phyloP scores from a whole-genome alignment of 2,888 invertebrate genomes.

The Agrotis ipsilon region DNA sequence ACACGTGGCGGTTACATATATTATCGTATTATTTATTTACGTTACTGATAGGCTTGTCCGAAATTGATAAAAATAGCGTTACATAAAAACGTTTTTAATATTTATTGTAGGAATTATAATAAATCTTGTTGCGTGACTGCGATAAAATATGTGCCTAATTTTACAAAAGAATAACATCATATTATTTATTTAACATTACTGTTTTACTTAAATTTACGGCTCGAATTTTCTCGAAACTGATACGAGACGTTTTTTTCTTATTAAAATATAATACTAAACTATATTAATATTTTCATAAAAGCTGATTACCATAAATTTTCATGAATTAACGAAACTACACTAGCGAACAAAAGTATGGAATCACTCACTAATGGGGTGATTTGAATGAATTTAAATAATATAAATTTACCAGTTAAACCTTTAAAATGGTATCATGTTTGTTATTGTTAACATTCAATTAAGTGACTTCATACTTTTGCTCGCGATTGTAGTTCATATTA shows the following conservation, averaged over 20 bases:
- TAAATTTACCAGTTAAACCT: too few species aligned
- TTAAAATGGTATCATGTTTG: too few species aligned
- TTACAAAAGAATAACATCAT: neutral
- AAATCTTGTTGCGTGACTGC: slow-evolving; percentile 6
- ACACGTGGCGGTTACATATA: neutral
- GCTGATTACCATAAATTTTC: neutral
- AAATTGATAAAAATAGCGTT: slow-evolving; percentile 25
- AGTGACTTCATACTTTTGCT: too few species aligned
- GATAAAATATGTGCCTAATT: neutral
- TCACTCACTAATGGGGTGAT: too few species aligned
- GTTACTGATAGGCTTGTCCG: slow-evolving; percentile 29
- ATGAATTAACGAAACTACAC: too few species aligned
- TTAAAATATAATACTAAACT: too few species aligned
- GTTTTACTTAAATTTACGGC: neutral
- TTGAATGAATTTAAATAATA: too few species aligned
- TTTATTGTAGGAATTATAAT: slow-evolving; percentile 43
- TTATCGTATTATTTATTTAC: slow-evolving; percentile 33
- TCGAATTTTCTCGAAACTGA: neutral
- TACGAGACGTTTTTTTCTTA: neutral
- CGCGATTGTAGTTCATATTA: neutral
- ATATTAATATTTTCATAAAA: neutral
- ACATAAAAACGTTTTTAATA: slow-evolving; percentile 11
- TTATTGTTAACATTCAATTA: too few species aligned
- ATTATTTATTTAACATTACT: neutral
- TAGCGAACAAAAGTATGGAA: too few species aligned